Evolutionary conservation across 2,888 invertebrate genomes (phyloP).

Genomic region (Oeneis ivallda): DNA sequence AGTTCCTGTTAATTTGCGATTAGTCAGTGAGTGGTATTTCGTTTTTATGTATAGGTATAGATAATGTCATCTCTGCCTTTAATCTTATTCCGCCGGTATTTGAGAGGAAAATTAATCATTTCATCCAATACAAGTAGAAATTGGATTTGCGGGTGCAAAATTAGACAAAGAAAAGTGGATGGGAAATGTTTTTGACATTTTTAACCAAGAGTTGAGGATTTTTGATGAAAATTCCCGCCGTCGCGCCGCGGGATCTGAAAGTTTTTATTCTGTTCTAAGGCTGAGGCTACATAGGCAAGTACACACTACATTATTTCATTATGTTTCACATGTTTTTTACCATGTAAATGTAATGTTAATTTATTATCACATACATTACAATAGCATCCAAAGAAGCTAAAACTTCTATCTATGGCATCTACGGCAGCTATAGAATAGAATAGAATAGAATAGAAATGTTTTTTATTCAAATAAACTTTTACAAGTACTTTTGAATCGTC

Average conservation of each 20-base stretch:
- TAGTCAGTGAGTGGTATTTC: no score
- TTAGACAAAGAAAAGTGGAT: conserved; percentile 21
- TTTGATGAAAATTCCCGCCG: conserved; percentile 26
- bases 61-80: conserved; percentile 16
- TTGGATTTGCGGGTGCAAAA: conserved; percentile 23
- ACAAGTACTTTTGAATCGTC: no score
- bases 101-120: conserved; percentile 31
- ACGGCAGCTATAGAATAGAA: no score
- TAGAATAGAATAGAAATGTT: no score
- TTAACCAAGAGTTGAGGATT: conserved; percentile 29
- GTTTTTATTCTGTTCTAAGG: conserved; percentile 30
- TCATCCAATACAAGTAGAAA: conserved; percentile 32
- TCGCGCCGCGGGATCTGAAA: conserved; percentile 19
- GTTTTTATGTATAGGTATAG: background rate
- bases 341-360: no score
- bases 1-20: no score
- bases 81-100: conserved; percentile 9
- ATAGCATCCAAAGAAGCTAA: no score
- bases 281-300: background rate
- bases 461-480: no score
- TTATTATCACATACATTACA: no score
- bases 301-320: no score
- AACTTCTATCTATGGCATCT: no score
- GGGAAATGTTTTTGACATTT: conserved; percentile 30
- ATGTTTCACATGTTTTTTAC: no score